A percentile compares a stretch with the other conserved stretches of the same genome.
These are phyloP conservation scores for Gyps fulvus DNA, from an alignment of 2,113 vertebrate genomes.

Conservation along the genomic window DNA sequence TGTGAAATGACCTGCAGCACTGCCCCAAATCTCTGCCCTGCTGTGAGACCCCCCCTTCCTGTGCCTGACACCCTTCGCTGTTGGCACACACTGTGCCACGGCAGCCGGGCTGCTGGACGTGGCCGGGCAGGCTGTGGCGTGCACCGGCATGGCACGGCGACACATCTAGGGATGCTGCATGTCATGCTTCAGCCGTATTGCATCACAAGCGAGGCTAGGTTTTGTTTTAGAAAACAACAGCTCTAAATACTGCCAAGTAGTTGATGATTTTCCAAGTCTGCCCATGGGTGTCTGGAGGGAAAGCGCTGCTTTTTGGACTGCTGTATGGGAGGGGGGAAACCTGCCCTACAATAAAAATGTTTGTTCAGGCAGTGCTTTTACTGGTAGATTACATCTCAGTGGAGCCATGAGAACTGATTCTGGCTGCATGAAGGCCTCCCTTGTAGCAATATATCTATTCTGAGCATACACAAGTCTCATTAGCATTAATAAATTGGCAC, in stretches of 20 bases:
- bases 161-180: fast-evolving
- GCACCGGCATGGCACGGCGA: fast-evolving
- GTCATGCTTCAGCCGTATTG: fast-evolving
- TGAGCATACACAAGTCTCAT: conserved; percentile 3
- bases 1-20: not conserved
- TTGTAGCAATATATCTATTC: conserved; percentile 28
- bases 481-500: conserved; percentile 36
- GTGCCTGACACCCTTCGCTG: fast-evolving
- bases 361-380: conserved; percentile 4
- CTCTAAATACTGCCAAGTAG: not conserved
- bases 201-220: fast-evolving
- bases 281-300: not conserved
- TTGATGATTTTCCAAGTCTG: not conserved
- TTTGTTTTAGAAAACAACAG: not conserved
- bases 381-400: conserved; percentile 19
- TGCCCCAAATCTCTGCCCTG: not conserved
- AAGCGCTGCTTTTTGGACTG: not conserved
- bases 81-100: not conserved
- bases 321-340: not conserved
- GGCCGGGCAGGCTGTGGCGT: fast-evolving
- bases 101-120: fast-evolving
- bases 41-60: fast-evolving
- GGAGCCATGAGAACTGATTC: not conserved
- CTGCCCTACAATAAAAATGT: not conserved
- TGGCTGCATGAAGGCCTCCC: not conserved